phyloP scores from a whole-genome alignment of 2,888 invertebrate species.

The Ophion obscuratus region DNA sequence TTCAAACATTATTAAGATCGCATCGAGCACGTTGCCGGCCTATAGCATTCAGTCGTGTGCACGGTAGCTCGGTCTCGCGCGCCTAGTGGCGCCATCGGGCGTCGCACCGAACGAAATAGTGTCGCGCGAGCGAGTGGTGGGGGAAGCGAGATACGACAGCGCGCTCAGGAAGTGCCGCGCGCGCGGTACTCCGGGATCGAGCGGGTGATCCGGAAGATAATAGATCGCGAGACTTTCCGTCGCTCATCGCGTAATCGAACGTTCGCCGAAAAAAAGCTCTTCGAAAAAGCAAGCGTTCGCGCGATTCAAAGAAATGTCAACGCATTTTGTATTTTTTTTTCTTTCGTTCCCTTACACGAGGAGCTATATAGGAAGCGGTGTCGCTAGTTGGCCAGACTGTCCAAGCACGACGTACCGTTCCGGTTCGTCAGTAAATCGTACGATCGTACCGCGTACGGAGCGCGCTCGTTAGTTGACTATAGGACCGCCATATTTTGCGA shows the following conservation, averaged over 20 bases:
- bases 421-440: slow-evolving; percentile 70
- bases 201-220: slow-evolving; percentile 63
- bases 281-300: background rate
- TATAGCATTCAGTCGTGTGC: no score
- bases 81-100: background rate
- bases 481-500: slow-evolving; percentile 59
- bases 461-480: slow-evolving; percentile 36
- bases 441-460: slow-evolving; percentile 66
- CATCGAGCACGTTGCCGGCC: no score
- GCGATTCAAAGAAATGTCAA: slow-evolving; percentile 16
- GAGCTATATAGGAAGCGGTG: slow-evolving; percentile 55
- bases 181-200: slow-evolving; percentile 55
- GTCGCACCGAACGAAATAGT: background rate
- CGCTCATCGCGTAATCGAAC: slow-evolving; percentile 41
- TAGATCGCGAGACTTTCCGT: slow-evolving; percentile 59
- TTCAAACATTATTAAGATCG: no score
- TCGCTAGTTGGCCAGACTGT: slow-evolving; percentile 71
- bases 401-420: slow-evolving; percentile 69
- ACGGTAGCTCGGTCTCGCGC: no score
- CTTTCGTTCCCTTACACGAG: slow-evolving; percentile 19
- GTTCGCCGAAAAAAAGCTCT: slow-evolving; percentile 3
- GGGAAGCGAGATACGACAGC: slow-evolving; percentile 6
- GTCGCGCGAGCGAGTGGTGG: slow-evolving; percentile 26
- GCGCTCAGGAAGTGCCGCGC: slow-evolving; percentile 59
- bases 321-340: slow-evolving; percentile 16